Base-by-base conservation (phyloP, 2,888 invertebrate species). In the Tryphoninae sp. region DNA sequence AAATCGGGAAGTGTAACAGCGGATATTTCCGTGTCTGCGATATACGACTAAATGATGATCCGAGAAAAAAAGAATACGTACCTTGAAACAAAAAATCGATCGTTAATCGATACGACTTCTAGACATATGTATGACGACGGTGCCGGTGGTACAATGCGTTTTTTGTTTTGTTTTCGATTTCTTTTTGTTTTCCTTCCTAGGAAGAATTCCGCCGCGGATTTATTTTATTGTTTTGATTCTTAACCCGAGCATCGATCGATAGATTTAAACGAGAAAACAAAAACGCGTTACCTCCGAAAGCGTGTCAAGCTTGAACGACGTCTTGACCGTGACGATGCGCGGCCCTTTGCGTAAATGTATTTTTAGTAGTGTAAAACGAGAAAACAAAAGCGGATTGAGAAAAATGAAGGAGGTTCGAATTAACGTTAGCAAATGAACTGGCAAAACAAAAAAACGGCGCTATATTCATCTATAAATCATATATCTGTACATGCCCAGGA, bases 81-180 rank as follows among this genome's bases (percentile, higher is more conserved):
- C 91, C 91, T 91, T 90, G 89, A 79, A 73, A 76, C 1, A 75
- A 82, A 71, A 76, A 80, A 85, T 90, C 89, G 89, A 90, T 90
- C 89, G 89, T 88, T 86, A 89, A 91, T 90, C 89, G 90, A 91
- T 89, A 88, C 85, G 88, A 91, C 88, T 91, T 88, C 87, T 91
- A 91, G 90, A 49, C 59, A 67, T 42, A 45, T 40, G 16, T n/a
- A 58, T 58, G 49, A 69, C 33, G 40, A 69, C 7, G 6, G 6
- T 49, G 76, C 68, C 69, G 62, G 51, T 40, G 42, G 40, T 42
- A 40, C 33, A 45, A 76, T 76, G 19, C 7, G 26, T 76, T 73
- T 72, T 49, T 67, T 9, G 59, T 71, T 53, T 33, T 13, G 49
- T 23, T 49, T 13, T 33, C 8, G 26, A n/a, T 33, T 22, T 26